phyloP scores from a whole-genome alignment of 2,113 vertebrate species.

The Otus sunia region DNA sequence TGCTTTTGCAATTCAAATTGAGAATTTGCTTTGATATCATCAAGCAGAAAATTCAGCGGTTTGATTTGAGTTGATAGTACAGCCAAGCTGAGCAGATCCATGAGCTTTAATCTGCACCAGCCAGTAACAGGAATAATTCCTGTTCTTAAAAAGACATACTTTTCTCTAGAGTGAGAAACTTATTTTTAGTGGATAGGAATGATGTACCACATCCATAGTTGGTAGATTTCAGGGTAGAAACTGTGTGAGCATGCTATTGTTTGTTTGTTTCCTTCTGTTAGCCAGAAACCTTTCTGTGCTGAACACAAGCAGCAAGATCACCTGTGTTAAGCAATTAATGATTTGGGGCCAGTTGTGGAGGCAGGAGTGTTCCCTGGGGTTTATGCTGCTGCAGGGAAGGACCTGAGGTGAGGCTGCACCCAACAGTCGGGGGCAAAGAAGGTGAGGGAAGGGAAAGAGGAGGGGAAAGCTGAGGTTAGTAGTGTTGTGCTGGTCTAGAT shows the following conservation, averaged over 20 bases:
- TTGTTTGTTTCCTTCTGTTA: background rate
- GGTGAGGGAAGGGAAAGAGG: background rate
- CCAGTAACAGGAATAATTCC: background rate
- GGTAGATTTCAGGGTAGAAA: background rate
- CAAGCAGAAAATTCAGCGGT: background rate
- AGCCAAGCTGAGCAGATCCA: background rate
- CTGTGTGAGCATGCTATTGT: fast-evolving
- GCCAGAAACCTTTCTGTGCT: background rate
- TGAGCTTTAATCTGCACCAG: background rate
- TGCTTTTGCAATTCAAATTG: background rate
- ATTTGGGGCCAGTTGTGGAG: background rate
- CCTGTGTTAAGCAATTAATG: background rate
- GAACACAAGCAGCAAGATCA: background rate
- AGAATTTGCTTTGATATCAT: background rate
- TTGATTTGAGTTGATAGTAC: background rate
- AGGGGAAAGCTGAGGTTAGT: background rate
- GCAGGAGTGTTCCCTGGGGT: background rate
- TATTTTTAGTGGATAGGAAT: background rate
- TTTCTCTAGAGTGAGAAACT: background rate
- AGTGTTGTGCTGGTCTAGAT: background rate
- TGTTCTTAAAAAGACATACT: background rate
- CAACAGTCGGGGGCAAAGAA: background rate
- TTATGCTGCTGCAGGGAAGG: background rate
- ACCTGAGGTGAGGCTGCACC: background rate
- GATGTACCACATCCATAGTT: background rate